phyloP scores from a whole-genome alignment of 2,888 invertebrate species.

The Heliconius aoede region DNA sequence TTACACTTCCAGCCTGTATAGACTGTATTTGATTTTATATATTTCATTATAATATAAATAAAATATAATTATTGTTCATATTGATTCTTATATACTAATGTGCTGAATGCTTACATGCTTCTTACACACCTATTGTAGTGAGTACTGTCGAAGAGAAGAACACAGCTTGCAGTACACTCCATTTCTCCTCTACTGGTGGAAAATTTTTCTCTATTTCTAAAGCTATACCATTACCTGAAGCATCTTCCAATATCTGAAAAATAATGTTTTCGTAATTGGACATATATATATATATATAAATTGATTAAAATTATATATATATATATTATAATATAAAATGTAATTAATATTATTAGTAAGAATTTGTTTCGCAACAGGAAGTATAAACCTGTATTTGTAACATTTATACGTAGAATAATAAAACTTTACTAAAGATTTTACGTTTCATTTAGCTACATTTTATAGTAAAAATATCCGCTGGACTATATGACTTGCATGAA shows the following conservation, averaged over 20 bases:
- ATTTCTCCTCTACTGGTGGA: conserved; percentile 84
- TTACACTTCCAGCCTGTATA: too few species aligned
- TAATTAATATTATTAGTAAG: background rate
- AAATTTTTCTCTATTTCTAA: conserved; percentile 83
- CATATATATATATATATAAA: background rate
- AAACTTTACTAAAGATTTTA: conserved; percentile 5
- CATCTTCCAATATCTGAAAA: conserved; percentile 86
- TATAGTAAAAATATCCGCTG: conserved; percentile 17
- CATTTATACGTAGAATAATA: conserved; percentile 19
- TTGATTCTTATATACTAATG: conserved; percentile 28
- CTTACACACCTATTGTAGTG: conserved; percentile 92
- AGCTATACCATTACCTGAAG: conserved; percentile 87
- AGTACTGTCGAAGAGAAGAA: conserved; percentile 96
- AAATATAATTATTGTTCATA: too few species aligned
- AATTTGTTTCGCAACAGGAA: conserved; percentile 19
- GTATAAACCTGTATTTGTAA: conserved; percentile 31
- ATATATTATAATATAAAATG: background rate
- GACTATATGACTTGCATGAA: background rate
- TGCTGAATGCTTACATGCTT: conserved; percentile 73
- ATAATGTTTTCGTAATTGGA: background rate
- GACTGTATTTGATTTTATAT: too few species aligned
- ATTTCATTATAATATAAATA: too few species aligned
- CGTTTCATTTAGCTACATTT: conserved; percentile 13
- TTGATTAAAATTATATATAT: too few species aligned
- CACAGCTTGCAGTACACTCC: conserved; percentile 92